phyloP scores from a whole-genome alignment of 2,113 vertebrate species.

The Sprattus sprattus region DNA sequence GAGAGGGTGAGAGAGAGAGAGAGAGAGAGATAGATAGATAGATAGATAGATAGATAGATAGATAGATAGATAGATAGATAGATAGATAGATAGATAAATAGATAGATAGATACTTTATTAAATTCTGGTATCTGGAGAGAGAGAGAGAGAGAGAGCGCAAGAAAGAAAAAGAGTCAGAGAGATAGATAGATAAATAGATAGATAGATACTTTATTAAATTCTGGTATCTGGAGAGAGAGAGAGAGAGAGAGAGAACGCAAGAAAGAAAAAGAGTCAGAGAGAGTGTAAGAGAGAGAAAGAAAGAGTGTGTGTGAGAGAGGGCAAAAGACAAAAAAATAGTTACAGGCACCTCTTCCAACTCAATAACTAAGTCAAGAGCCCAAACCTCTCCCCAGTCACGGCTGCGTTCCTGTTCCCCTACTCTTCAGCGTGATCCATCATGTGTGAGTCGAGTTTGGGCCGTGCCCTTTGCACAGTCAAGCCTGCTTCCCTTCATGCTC shows the following conservation, averaged over 20 bases:
- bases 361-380: neutral
- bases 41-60: no score
- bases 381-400: neutral
- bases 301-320: neutral
- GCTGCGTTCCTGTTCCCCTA: neutral
- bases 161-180: no score
- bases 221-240: no score
- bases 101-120: no score
- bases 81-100: no score
- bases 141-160: no score
- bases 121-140: no score
- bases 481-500: neutral
- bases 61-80: no score
- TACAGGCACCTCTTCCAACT: neutral
- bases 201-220: no score
- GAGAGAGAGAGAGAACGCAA: no score
- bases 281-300: neutral
- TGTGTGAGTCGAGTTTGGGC: neutral
- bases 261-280: neutral
- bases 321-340: neutral
- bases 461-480: constrained; percentile 5
- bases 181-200: no score
- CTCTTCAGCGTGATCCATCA: neutral
- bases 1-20: neutral
- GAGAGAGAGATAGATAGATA: neutral